A percentile compares a stretch with the other conserved stretches of the same genome.
phyloP scores from a whole-genome alignment of 2,888 invertebrate genomes.

The Meloe dianella region DNA sequence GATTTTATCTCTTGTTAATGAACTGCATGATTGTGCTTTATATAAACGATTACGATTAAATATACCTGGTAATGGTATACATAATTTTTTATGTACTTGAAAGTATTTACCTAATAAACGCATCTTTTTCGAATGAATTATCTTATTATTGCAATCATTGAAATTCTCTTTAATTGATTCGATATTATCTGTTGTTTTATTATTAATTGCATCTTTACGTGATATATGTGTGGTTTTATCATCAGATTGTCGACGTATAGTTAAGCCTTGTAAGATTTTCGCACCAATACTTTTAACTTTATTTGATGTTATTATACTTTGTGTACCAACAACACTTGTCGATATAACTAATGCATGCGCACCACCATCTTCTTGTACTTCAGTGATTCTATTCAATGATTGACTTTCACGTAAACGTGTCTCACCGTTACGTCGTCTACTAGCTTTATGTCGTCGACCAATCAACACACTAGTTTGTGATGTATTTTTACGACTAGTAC shows the following conservation, averaged over 20 bases:
- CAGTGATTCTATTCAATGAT: slow-evolving; percentile 83
- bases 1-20: slow-evolving; percentile 63
- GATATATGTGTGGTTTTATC: slow-evolving; percentile 38
- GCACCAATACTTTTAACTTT: slow-evolving; percentile 63
- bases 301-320: slow-evolving; percentile 45
- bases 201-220: slow-evolving; percentile 42
- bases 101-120: slow-evolving; percentile 71
- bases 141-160: slow-evolving; percentile 34
- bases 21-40: slow-evolving; percentile 70
- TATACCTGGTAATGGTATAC: slow-evolving; percentile 66
- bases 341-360: slow-evolving; percentile 54
- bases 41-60: slow-evolving; percentile 65
- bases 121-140: slow-evolving; percentile 61
- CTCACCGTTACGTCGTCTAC: slow-evolving; percentile 67
- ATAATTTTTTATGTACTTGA: slow-evolving; percentile 71
- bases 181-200: slow-evolving; percentile 24
- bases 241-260: slow-evolving; percentile 38
- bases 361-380: slow-evolving; percentile 76
- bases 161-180: slow-evolving; percentile 37
- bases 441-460: slow-evolving; percentile 63
- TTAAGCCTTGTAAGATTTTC: slow-evolving; percentile 61
- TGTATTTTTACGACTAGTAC: slow-evolving; percentile 51
- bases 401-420: slow-evolving; percentile 79
- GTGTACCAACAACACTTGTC: slow-evolving; percentile 51
- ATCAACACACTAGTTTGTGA: slow-evolving; percentile 55